A percentile compares a stretch with the other conserved stretches of the same genome.
Evolutionary conservation across 1,140 invertebrate species (phyloP).

Genomic region (Asobara japonica): DNA sequence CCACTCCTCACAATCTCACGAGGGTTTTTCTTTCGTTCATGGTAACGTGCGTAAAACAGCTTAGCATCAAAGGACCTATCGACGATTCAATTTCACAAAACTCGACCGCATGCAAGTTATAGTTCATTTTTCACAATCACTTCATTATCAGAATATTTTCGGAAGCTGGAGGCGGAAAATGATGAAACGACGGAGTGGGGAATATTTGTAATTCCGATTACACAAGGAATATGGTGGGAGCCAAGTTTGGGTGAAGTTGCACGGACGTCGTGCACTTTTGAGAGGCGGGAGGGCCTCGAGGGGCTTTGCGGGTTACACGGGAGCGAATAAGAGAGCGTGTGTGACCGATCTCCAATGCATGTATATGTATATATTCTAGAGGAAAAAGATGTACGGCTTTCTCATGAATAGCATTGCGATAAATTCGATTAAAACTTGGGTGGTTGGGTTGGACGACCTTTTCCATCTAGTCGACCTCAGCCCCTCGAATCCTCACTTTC

Average conservation of each 20-base stretch:
- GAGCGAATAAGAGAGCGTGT: constrained; percentile 18
- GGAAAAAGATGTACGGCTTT: constrained; percentile 60
- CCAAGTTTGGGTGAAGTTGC: constrained; percentile 54
- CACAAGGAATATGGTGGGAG: constrained; percentile 49
- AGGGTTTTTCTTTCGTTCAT: no score
- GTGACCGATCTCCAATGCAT: constrained; percentile 21
- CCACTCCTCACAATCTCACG: no score
- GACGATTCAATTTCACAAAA: no score
- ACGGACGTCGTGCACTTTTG: constrained; percentile 53
- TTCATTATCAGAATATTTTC: no score
- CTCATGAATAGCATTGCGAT: constrained; percentile 67
- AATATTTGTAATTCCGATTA: constrained; percentile 66
- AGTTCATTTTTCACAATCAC: no score
- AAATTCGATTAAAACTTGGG: constrained; percentile 67
- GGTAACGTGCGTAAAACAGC: no score
- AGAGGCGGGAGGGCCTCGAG: constrained; percentile 38
- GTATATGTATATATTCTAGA: constrained; percentile 52
- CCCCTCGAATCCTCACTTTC: neutral
- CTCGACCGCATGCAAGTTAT: no score
- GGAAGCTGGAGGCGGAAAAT: neutral
- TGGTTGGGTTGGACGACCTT: constrained; percentile 33
- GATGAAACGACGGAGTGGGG: constrained; percentile 27
- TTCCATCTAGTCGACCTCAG: neutral
- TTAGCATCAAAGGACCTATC: no score
- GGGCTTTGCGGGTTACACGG: neutral